Evolutionary conservation across 2,113 vertebrate genomes (phyloP).

Genomic region (Clarias gariepinus): DNA sequence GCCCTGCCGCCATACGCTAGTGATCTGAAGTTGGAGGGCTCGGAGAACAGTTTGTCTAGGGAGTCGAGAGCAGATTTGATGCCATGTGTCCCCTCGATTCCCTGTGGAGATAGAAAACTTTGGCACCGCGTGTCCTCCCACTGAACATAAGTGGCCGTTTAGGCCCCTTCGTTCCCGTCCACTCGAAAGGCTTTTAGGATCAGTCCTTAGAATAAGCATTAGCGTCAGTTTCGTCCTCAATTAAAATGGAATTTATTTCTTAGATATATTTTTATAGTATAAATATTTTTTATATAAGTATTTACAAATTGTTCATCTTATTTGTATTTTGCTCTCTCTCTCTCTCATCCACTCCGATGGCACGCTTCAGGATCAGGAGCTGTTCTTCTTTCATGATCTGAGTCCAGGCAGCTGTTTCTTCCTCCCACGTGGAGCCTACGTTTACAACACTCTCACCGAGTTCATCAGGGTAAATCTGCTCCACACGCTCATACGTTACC

Average conservation of each 20-base stretch:
- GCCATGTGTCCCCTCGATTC: conserved; percentile 49
- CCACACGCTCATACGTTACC: not conserved
- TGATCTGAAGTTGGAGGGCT: conserved; percentile 1
- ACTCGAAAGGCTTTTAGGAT: too few species aligned
- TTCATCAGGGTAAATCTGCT: conserved; percentile 84
- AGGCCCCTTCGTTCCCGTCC: conserved; percentile 7
- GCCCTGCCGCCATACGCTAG: not conserved
- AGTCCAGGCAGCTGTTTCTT: conserved; percentile 97
- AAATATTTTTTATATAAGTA: not conserved
- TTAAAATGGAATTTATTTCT: not conserved
- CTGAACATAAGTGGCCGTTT: conserved; percentile 43
- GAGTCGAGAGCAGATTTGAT: conserved; percentile 45
- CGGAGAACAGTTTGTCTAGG: conserved; percentile 35
- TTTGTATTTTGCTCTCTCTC: not conserved
- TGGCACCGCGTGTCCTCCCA: conserved; percentile 35
- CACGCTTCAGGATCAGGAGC: conserved; percentile 86
- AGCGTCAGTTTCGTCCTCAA: not conserved
- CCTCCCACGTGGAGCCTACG: conserved; percentile 86
- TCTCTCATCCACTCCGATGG: conserved; percentile 12
- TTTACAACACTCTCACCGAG: conserved; percentile 86
- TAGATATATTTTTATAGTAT: too few species aligned
- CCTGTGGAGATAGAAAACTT: conserved; percentile 42
- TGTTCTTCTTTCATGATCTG: conserved; percentile 96
- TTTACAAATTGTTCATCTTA: not conserved
- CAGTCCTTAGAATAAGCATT: not conserved